Evolutionary conservation across 1,140 invertebrate species (phyloP).

Genomic region (Dinoponera quadriceps): DNA sequence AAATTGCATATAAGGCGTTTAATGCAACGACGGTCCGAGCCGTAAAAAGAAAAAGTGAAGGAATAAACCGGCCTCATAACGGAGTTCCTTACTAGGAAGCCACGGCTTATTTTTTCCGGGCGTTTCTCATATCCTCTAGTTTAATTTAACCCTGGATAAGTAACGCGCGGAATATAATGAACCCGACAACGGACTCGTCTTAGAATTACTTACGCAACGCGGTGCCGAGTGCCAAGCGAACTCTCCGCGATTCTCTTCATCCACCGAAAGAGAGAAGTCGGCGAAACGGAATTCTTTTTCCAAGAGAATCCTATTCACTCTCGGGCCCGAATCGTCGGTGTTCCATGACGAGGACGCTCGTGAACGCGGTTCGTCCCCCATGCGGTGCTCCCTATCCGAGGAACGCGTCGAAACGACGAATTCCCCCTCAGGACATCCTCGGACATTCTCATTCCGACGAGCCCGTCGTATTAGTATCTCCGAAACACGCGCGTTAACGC

Average conservation of each 20-base stretch:
- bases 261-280: not conserved
- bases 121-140: not conserved
- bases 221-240: not conserved
- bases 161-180: conserved; percentile 14
- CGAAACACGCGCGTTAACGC: no score
- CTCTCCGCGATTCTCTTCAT: not conserved
- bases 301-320: not conserved
- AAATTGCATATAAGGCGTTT: conserved; percentile 29
- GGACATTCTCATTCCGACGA: not conserved
- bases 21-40: conserved; percentile 5
- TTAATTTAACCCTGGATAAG: conserved; percentile 2
- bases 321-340: not conserved
- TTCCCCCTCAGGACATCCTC: conserved; percentile 26
- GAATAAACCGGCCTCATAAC: conserved; percentile 6
- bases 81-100: conserved; percentile 39
- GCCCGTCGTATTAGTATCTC: not conserved
- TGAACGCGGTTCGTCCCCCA: not conserved
- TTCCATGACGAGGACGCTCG: not conserved
- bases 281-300: no score
- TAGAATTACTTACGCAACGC: not conserved
- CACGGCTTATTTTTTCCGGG: conserved; percentile 36
- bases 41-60: not conserved
- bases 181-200: not conserved
- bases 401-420: conserved; percentile 45
- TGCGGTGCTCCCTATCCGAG: conserved; percentile 34